A percentile compares a stretch with the other conserved stretches of the same genome.
Conservation (phyloP, 2,113 vertebrate species). For the Nesogale talazaci region DNA sequence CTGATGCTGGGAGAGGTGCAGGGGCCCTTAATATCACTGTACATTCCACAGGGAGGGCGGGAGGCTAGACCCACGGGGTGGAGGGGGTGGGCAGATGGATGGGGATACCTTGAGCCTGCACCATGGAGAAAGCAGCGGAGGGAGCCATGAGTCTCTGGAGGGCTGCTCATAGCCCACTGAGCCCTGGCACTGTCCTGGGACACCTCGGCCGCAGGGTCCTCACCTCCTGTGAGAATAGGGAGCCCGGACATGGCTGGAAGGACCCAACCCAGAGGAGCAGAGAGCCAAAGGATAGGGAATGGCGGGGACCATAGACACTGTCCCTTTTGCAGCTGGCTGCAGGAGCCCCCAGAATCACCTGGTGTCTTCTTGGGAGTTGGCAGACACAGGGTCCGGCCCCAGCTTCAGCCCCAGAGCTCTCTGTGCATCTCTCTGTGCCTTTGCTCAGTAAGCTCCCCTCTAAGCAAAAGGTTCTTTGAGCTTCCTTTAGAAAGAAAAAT, state of each 20-base stretch:
- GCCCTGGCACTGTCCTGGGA: background rate
- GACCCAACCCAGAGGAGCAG: background rate
- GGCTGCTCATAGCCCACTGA: background rate
- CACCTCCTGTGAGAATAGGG: background rate
- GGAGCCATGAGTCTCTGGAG: background rate
- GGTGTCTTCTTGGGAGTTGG: background rate
- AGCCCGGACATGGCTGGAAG: background rate
- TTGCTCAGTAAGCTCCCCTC: conserved; percentile 2
- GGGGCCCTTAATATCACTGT: background rate
- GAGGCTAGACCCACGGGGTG: background rate
- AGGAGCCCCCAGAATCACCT: background rate
- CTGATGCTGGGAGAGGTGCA: conserved; percentile 48
- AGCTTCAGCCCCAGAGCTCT: background rate
- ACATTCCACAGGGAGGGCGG: conserved; percentile 34
- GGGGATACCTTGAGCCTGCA: fast-evolving
- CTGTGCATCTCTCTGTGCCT: background rate
- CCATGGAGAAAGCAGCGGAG: background rate
- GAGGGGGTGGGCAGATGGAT: background rate
- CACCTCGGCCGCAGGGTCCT: background rate
- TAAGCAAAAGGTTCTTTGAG: background rate
- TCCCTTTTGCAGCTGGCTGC: background rate
- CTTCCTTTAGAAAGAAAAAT: background rate
- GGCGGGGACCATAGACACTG: background rate
- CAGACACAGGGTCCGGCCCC: background rate
- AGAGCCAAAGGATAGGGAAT: background rate